Evolutionary conservation across 2,797 vertebrate species (phyloP), one percentile per base, ranked within the genome.

Genomic region (Melanotaenia maccullochi): DNA sequence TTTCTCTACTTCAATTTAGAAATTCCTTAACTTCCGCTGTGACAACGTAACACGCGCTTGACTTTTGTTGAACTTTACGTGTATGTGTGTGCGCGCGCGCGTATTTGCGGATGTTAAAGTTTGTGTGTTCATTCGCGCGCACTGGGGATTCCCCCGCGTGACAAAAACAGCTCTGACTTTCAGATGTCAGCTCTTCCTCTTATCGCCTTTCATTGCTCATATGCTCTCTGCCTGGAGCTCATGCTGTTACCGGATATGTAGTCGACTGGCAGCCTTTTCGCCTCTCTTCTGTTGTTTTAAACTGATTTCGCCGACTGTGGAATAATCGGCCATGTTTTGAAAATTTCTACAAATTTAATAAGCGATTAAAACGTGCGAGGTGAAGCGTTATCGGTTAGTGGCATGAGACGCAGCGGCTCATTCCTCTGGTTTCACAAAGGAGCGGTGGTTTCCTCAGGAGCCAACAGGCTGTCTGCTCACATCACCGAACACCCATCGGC

Each of bases 101-200:
- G 62, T 20, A 58, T 32, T 22, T 9, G 49, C 57, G 57, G 52
- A 20, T 7, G 33, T 3, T 33, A 33, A 1, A 13, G 24, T 20
- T 4, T 38, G 16, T 56, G 44, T 32, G 57, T 68, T 40, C 0
- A 55, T 56, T 30, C 83, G 73, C 90, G 90, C 89, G 82, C 87
- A 82, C 66, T 32, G 93, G 94, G 94, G 93, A 94, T 91, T 95
- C 93, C 94, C 93, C 93, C 75, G 66, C 76, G 64, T 79, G 87
- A 89, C 88, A 90, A 89, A 90, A 91, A 90, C 89, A 90, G 89
- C 87, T 79, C 78, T 36, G 64, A 56, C 71, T 87, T 90, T 91
- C 86, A 86, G 73, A 83, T 90, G 83, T 84, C 80, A 84, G 82
- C 83, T 71, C 85, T 84, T 84, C 85, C 69, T 56, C 75, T 76